phyloP scores from a whole-genome alignment of 2,113 vertebrate genomes.

The Meriones unguiculatus region DNA sequence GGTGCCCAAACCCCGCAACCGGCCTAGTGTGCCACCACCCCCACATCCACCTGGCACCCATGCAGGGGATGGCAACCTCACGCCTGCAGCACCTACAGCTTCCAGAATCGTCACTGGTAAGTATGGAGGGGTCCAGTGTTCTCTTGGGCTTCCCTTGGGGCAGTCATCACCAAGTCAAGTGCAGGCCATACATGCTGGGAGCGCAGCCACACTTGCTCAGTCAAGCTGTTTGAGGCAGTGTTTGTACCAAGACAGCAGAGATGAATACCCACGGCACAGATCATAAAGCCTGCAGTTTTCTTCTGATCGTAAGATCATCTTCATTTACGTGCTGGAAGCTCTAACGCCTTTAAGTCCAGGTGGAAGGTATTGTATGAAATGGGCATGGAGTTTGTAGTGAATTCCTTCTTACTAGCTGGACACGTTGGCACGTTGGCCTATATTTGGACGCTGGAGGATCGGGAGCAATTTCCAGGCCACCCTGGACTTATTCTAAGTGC shows the following conservation, averaged over 20 bases:
- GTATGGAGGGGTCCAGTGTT: slow-evolving; percentile 51
- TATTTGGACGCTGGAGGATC: not conserved
- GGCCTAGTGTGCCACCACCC: slow-evolving; percentile 94
- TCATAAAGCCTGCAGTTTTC: not conserved
- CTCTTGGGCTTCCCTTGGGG: not conserved
- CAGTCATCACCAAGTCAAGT: not conserved
- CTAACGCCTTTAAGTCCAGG: not conserved
- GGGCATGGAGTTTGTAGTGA: not conserved
- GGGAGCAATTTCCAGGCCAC: not conserved
- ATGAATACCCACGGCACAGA: not conserved
- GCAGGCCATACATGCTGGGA: not conserved
- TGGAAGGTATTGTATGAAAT: not conserved
- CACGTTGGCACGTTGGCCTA: not conserved
- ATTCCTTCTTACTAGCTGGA: not conserved
- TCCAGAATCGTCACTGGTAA: slow-evolving; percentile 95
- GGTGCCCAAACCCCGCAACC: slow-evolving; percentile 95
- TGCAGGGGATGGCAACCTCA: slow-evolving; percentile 72
- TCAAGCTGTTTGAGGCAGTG: not conserved
- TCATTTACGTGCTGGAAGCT: not conserved
- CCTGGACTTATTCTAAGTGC: slow-evolving; percentile 6
- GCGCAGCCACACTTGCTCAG: not conserved
- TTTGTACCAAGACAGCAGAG: not conserved
- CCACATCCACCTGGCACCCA: slow-evolving; percentile 90
- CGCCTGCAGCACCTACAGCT: slow-evolving; percentile 70
- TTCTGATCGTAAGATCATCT: not conserved